Conservation (phyloP, 2,888 invertebrate genomes). For the Malthinus flaveolus region DNA sequence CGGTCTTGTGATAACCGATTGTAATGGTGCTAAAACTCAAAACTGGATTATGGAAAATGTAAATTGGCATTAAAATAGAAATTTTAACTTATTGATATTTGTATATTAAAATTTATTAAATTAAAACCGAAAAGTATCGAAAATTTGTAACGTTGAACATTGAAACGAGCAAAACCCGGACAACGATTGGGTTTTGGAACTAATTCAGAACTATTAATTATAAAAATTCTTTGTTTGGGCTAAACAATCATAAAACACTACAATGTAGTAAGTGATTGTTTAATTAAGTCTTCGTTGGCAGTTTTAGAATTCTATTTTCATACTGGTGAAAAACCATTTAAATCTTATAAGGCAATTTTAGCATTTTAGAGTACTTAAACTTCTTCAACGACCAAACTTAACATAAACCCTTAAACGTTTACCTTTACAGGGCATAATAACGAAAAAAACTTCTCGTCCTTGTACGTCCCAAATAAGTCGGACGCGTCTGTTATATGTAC, state of each 20-base stretch:
- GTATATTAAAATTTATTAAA: no score
- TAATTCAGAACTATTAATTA: no score
- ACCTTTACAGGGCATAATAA: no score
- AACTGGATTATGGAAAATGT: conserved; percentile 71
- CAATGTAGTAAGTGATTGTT: background rate
- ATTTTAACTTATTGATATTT: no score
- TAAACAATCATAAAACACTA: background rate
- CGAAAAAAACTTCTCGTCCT: conserved; percentile 32
- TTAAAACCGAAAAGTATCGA: no score
- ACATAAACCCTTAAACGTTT: background rate
- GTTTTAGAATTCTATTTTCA: no score
- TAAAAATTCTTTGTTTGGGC: no score
- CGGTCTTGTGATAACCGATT: conserved; percentile 63
- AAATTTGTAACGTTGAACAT: no score
- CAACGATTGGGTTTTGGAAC: no score
- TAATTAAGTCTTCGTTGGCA: background rate
- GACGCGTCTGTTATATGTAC: conserved; percentile 30
- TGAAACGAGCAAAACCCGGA: no score
- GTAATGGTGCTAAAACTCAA: conserved; percentile 62
- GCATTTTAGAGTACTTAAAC: background rate
- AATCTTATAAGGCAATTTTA: background rate
- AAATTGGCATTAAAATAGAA: conserved; percentile 63
- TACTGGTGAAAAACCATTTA: background rate
- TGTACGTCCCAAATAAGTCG: conserved; percentile 33
- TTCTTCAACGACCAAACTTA: background rate